Evolutionary conservation across 2,888 invertebrate species (phyloP), one percentile per base, ranked within the genome.

Genomic region (Leptopilina myrica): DNA sequence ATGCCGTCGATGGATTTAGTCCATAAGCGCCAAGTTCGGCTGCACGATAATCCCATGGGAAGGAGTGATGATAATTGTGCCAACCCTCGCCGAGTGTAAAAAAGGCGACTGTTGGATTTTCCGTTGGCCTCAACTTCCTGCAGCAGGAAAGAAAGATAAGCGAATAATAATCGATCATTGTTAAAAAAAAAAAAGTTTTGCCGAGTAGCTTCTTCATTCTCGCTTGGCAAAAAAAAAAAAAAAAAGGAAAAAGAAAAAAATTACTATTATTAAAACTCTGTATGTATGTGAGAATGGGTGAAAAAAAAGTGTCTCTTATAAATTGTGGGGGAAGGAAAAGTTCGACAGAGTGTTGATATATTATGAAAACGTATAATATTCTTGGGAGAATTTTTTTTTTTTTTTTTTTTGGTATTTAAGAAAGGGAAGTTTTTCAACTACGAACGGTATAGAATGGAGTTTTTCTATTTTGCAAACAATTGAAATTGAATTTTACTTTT

Each of bases 51-150:
- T 91, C 92, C 92, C 93, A 93, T 6, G 95, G 94, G 89, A 94
- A 95, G 12, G 93, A 92, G 86, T 94, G 95, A 87, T 95, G 94
- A 89, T 94, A 95, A 91, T 95, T 95, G 90, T 95, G 94, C 93
- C 94, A 95, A 40, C 94, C 94, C 87, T 93, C 93, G 4, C 93
- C 93, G 49, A 91, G 86, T 1, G 93, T 91, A 80, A 93, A 89
- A 64, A 93, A 88, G 1, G 93, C 90, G 8, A 94, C 94, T 5
- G 88, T 83, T 26, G 90, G 85, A 86, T 93, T 94, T 86, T 94
- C 93, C 49, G 92, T 91, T 0, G 94, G 87, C 75, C 88, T 89
- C 20, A 88, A 77, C 78, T 84, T 84, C 56, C 92, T 91, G 85
- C 43, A 82, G 82, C 15, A 46, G 83, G 82, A 40, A 69, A 64